Evolutionary conservation across 2,797 vertebrate species (phyloP).

Genomic region (Epinephelus awoara): DNA sequence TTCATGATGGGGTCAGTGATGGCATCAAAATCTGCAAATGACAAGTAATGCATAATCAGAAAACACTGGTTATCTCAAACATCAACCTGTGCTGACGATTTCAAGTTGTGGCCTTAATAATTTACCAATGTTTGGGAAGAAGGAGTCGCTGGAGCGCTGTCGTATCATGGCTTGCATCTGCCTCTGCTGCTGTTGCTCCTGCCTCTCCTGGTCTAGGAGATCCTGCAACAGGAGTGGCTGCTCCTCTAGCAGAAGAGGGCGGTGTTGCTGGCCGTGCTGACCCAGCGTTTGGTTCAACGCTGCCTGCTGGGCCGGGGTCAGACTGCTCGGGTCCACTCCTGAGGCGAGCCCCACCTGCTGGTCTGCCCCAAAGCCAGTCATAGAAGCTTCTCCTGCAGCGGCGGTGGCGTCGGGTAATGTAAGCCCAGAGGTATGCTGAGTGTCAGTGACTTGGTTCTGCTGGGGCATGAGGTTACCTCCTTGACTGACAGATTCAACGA

Average conservation of each 20-base stretch:
- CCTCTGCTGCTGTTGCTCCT: constrained; percentile 98
- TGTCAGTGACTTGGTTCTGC: constrained; percentile 82
- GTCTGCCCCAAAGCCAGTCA: constrained; percentile 85
- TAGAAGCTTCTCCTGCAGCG: constrained; percentile 80
- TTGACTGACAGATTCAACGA: constrained; percentile 86
- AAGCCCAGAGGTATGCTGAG: constrained; percentile 76
- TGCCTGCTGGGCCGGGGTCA: constrained; percentile 87
- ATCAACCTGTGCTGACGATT: neutral
- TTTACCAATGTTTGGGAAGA: constrained; percentile 98
- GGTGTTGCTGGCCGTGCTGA: constrained; percentile 87
- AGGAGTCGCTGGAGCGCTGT: constrained; percentile 94
- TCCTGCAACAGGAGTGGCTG: constrained; percentile 98
- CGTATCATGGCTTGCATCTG: constrained; percentile 99
- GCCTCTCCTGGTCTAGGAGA: constrained; percentile 96
- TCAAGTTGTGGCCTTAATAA: neutral
- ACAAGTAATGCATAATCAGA: constrained; percentile 35
- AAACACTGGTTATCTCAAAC: neutral
- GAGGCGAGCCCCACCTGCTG: constrained; percentile 83
- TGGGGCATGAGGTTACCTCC: constrained; percentile 83
- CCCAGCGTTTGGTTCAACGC: constrained; percentile 85
- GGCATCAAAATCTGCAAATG: constrained; percentile 93
- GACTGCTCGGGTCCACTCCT: constrained; percentile 78
- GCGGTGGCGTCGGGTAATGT: constrained; percentile 70
- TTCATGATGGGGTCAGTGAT: constrained; percentile 99
- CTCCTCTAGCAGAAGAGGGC: constrained; percentile 95